Conservation (phyloP, 2,888 invertebrate species). For the Monoplex corrugatus region DNA sequence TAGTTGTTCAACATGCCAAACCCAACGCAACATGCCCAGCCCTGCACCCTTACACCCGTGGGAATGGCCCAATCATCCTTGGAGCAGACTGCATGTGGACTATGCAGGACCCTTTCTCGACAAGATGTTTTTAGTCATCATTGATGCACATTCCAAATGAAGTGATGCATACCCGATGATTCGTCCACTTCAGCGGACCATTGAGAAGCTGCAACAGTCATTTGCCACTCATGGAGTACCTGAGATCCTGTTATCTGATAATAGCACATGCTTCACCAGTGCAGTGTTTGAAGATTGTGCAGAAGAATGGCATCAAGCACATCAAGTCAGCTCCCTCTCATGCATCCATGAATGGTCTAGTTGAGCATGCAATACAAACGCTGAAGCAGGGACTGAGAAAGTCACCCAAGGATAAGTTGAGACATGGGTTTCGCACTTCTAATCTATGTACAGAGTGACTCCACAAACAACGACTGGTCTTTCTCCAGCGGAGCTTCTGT, state of each 20-base stretch:
- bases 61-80: too few species aligned
- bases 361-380: constrained; percentile 59
- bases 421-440: background rate
- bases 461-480: background rate
- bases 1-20: too few species aligned
- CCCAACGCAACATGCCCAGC: too few species aligned
- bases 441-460: background rate
- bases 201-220: background rate
- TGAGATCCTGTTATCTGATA: constrained; percentile 59
- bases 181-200: constrained; percentile 24
- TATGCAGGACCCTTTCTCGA: too few species aligned
- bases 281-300: constrained; percentile 55
- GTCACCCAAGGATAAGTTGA: background rate
- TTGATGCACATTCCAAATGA: too few species aligned
- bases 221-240: constrained; percentile 57
- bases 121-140: too few species aligned
- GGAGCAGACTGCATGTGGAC: too few species aligned
- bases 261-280: constrained; percentile 51
- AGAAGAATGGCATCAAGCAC: constrained; percentile 55
- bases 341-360: constrained; percentile 55
- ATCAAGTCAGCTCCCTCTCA: constrained; percentile 59
- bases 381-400: constrained; percentile 55
- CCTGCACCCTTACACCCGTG: too few species aligned
- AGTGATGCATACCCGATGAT: background rate
- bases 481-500: constrained; percentile 15